Base-by-base conservation (phyloP, 1,140 invertebrate genomes). In the Heliconius hermathena region DNA sequence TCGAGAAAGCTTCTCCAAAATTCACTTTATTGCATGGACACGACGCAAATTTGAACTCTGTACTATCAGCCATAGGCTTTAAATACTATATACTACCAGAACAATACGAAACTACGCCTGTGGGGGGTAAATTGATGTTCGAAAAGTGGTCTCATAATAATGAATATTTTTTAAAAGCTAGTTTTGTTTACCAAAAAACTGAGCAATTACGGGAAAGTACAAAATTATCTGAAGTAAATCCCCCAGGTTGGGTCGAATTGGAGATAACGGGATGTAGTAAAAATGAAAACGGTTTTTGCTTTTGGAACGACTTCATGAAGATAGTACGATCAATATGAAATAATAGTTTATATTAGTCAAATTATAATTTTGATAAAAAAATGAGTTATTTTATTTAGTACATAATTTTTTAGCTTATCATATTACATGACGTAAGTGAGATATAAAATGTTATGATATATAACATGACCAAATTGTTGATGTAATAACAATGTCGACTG, bases 41-140 rank as follows among this genome's bases (percentile, higher is more conserved):
- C 77, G 91, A 93, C 82, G 84, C 91, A 29, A 93, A 93, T 79
- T 83, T 92, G 3, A 87, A 87, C 72, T 88, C 90, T 13, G 57
- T 91, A 8, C 80, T 91, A n/a, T 86, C 86, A 33, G 82, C 85
- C 1, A 73, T 93, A 8, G 81, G 83, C 22, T 88, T 93, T 70
- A 88, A 88, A 71, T 78, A 83, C 9, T 91, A 89, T 80, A 78
- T 26, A 33, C 81, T 94, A 52, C 82, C 79, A 76, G 82, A 89
- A 16, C 88, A 91, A 78, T 85, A 88, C 74, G 90, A 94, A 85
- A 81, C 77, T 29, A 86, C 85, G 0, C 93, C 93, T 1, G 83
- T 92, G n/a, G 90, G 93, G 3, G 90, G 91, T 0, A 94, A 93
- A 84, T 78, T 94, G 36, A 82, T 93, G 1, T 93, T 93, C 54